Base-by-base conservation (phyloP, 2,888 invertebrate species). In the Brenthis daphne region DNA sequence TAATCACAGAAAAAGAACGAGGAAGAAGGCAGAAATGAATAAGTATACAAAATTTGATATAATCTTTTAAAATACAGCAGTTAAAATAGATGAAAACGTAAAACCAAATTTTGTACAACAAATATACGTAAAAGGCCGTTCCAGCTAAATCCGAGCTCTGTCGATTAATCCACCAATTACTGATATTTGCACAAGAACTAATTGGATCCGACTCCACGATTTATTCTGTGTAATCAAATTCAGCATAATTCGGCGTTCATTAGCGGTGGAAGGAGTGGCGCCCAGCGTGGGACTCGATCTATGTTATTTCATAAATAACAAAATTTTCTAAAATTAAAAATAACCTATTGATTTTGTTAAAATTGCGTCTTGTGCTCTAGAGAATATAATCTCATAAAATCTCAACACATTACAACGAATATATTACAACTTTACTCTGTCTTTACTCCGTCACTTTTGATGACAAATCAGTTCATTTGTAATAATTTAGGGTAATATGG, bases 111-210 rank as follows among this genome's bases (percentile, higher is more conserved):
- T 67, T 54, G 48, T 24, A 61, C 33, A 50, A 33, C 8, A 64
- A 64, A 14, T 3, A 20, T 3, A 47, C 14, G 50, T 33, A 60
- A 64, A 69, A 57, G 33, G 56, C 43, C 50, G 14, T 48, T 55
- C 54, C 24, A 70, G 58, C 67, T 57, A 63, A 72, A 65, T 53
- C 55, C 66, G 63, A 67, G 72, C 72, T 73, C 75, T 72, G 79
- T 78, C 84, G 77, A 87, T 87, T 85, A 85, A 84, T 81, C 84
- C 78, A 70, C 80, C 87, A 86, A 89, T 89, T 88, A 87, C 83
- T 77, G 80, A 78, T 86, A 84, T 89, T 89, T 89, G 84, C 76
- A 82, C 84, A 79, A 80, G 80, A 76, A 74, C 83, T 89, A 88
- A 88, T 88, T 86, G 87, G 86, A 82, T 85, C 78, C 76, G 72